Evolutionary conservation across 2,888 invertebrate species (phyloP).

Genomic region (Trissolcus brochymenae): DNA sequence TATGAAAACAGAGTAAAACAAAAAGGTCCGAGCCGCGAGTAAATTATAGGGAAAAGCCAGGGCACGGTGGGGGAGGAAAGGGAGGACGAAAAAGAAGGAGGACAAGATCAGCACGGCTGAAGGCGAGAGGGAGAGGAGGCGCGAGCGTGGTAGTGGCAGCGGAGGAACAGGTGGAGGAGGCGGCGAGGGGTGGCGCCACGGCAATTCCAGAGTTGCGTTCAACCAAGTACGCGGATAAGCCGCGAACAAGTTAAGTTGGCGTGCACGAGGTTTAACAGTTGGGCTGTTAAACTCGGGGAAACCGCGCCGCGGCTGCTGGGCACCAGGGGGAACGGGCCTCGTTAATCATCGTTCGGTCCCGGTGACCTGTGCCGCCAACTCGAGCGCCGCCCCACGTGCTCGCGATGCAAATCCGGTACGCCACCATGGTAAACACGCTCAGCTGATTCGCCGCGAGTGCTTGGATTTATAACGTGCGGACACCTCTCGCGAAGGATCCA

Average conservation of each 20-base stretch:
- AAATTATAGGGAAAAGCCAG: slow-evolving; percentile 72
- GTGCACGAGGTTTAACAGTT: slow-evolving; percentile 65
- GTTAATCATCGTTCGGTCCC: slow-evolving; percentile 12
- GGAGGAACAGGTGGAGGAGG: slow-evolving; percentile 64
- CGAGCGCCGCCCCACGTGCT: slow-evolving; percentile 32
- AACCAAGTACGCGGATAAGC: slow-evolving; percentile 71
- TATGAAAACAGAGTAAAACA: slow-evolving; percentile 66
- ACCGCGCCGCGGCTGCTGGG: slow-evolving; percentile 59
- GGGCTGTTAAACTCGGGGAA: slow-evolving; percentile 51
- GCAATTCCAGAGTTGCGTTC: slow-evolving; percentile 75
- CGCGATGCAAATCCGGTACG: slow-evolving; percentile 26
- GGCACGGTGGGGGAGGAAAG: slow-evolving; percentile 60
- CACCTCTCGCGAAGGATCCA: too few species aligned
- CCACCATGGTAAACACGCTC: slow-evolving; percentile 34
- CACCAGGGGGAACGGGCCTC: slow-evolving; percentile 16
- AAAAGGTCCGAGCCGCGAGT: slow-evolving; percentile 64
- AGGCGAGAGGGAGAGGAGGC: slow-evolving; percentile 51
- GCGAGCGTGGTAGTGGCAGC: slow-evolving; percentile 47
- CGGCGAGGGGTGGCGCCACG: slow-evolving; percentile 73
- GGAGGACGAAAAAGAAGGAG: slow-evolving; percentile 44
- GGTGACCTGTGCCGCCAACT: slow-evolving; percentile 11
- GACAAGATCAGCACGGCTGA: slow-evolving; percentile 50
- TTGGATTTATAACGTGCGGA: background rate
- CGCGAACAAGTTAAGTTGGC: slow-evolving; percentile 68
- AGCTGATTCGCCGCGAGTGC: slow-evolving; percentile 34